A percentile compares a stretch with the other conserved stretches of the same genome.
phyloP scores from a whole-genome alignment of 1,140 invertebrate species.

The Zelostemma sp. region DNA sequence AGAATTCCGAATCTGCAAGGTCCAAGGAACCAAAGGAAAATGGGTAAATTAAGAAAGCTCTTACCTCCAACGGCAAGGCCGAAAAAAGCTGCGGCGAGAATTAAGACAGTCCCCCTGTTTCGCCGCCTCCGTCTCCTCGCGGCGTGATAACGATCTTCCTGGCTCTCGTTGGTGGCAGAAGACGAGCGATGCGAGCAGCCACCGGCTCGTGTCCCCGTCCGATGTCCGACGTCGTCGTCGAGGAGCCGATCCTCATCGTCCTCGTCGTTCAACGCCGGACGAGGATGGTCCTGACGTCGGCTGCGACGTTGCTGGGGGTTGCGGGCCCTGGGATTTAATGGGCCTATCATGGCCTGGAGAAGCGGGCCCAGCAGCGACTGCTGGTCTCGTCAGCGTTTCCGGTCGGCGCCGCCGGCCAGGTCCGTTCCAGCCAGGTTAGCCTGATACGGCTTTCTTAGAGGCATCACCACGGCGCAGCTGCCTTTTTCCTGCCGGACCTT shows the following conservation, averaged over 20 bases:
- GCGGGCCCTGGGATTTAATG: conserved; percentile 33
- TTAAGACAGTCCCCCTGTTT: neutral
- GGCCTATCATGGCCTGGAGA: conserved; percentile 45
- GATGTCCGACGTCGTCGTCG: conserved; percentile 1
- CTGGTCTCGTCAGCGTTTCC: conserved; percentile 43
- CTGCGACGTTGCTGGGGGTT: conserved; percentile 37
- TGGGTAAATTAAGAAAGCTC: neutral
- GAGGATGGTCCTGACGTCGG: conserved; percentile 20
- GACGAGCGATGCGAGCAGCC: neutral
- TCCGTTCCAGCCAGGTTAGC: conserved; percentile 29
- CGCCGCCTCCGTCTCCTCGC: neutral
- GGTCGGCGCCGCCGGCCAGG: conserved; percentile 31
- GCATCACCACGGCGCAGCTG: conserved; percentile 34
- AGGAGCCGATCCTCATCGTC: conserved; percentile 34
- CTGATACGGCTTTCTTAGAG: conserved; percentile 17
- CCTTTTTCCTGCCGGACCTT: conserved; percentile 3
- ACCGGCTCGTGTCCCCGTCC: neutral
- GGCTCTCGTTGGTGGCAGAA: no score
- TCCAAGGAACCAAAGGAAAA: neutral
- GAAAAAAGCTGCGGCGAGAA: neutral
- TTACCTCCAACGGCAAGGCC: neutral
- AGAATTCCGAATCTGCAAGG: no score
- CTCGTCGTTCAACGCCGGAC: conserved; percentile 28
- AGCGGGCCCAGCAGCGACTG: conserved; percentile 40
- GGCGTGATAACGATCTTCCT: neutral